Percentiles rank a stretch among this genome's conserved stretches.
phyloP scores from a whole-genome alignment of 2,888 invertebrate genomes.

The Chaetogeoica ovagalla region DNA sequence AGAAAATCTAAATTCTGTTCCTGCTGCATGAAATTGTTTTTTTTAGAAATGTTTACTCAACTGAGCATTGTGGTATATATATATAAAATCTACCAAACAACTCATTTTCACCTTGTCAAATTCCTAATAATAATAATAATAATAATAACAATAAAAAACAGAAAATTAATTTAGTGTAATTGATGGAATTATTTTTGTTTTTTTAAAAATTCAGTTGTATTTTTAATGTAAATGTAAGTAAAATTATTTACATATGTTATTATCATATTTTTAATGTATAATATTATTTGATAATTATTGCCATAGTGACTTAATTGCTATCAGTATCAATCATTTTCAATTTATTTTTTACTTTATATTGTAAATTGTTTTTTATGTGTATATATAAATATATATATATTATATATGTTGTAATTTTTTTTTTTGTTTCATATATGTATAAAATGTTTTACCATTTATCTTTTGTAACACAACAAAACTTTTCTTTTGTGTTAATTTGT shows the following conservation, averaged over 20 bases:
- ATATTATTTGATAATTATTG: background rate
- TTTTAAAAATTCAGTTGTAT: background rate
- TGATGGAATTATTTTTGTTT: background rate
- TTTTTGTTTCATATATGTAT: background rate
- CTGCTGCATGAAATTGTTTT: conserved; percentile 60
- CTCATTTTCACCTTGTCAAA: background rate
- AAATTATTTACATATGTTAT: too few species aligned
- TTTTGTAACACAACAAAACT: conserved; percentile 34
- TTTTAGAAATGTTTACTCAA: conserved; percentile 62
- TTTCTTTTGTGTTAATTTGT: conserved; percentile 39
- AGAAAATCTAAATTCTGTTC: conserved; percentile 59
- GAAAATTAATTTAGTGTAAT: background rate
- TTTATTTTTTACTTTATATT: background rate
- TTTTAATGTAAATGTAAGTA: too few species aligned
- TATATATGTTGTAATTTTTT: conserved; percentile 24
- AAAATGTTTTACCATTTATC: conserved; percentile 16
- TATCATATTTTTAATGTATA: background rate
- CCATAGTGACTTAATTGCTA: background rate
- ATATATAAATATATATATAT: background rate
- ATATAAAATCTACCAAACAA: conserved; percentile 58
- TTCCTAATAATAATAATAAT: too few species aligned
- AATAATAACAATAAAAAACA: background rate
- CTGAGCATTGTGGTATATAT: conserved; percentile 14
- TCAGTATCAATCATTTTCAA: conserved; percentile 1
- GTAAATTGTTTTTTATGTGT: background rate